Percentiles rank a stretch among this genome's conserved stretches.
Evolutionary conservation across 1,140 invertebrate genomes (phyloP).

Genomic region (Cotesia typhae): DNA sequence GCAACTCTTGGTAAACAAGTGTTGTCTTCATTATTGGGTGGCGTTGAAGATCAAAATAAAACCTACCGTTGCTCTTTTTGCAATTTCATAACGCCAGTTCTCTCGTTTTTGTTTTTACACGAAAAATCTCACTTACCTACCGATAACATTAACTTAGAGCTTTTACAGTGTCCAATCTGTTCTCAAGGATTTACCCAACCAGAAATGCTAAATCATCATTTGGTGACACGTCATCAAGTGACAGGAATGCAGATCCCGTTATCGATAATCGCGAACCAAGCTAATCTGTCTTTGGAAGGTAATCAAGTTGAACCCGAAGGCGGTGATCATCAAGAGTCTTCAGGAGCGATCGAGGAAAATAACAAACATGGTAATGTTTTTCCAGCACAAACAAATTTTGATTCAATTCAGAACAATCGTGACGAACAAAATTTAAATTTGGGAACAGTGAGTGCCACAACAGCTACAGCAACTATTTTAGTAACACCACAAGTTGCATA

Average conservation of each 20-base stretch:
- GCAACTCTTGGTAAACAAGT: slow-evolving; percentile 65
- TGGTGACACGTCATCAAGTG: slow-evolving; percentile 69
- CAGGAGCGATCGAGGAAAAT: slow-evolving; percentile 44
- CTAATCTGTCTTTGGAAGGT: slow-evolving; percentile 40
- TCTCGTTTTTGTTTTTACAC: slow-evolving; percentile 90
- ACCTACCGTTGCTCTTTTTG: slow-evolving; percentile 89
- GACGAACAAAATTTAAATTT: slow-evolving; percentile 42
- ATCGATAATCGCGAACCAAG: slow-evolving; percentile 40
- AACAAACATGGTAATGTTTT: slow-evolving; percentile 48
- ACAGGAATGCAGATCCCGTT: slow-evolving; percentile 64
- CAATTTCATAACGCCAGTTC: slow-evolving; percentile 85
- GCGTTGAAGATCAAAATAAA: slow-evolving; percentile 69
- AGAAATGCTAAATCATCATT: slow-evolving; percentile 70
- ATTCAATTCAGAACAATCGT: slow-evolving; percentile 51
- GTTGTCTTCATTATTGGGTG: slow-evolving; percentile 70
- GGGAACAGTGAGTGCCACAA: not conserved
- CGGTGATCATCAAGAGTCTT: slow-evolving; percentile 45
- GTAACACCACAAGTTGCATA: slow-evolving; percentile 62
- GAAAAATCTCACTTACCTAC: slow-evolving; percentile 79
- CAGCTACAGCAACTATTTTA: slow-evolving; percentile 47
- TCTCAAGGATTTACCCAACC: slow-evolving; percentile 67
- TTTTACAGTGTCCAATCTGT: slow-evolving; percentile 71
- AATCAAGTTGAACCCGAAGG: slow-evolving; percentile 47
- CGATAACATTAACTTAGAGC: slow-evolving; percentile 44
- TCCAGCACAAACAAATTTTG: slow-evolving; percentile 41